These are phyloP conservation scores for Bos taurus DNA, from an alignment of 2,113 vertebrate species.

Conservation along the genomic window ARS-UCD2.0 NC_037348.1:45893001-45893500, in stretches of 20 bases:
- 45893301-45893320: neutral
- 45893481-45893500: neutral
- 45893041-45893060: neutral
- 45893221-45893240: neutral
- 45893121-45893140: neutral
- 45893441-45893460: neutral
- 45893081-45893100: neutral
- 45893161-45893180: neutral
- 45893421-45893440: neutral
- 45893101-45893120: constrained; percentile 9
- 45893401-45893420: neutral
- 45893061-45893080: neutral
- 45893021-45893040: neutral
- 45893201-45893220: neutral
- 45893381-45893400: neutral
- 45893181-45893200: constrained; percentile 19
- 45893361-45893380: neutral
- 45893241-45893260: neutral
- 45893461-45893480: neutral
- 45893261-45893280: neutral
- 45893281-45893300: neutral
- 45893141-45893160: neutral
- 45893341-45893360: neutral
- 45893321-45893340: neutral
- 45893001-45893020: neutral